Conservation (phyloP, 1,140 invertebrate species). For the Tetragonula clypearis region DNA sequence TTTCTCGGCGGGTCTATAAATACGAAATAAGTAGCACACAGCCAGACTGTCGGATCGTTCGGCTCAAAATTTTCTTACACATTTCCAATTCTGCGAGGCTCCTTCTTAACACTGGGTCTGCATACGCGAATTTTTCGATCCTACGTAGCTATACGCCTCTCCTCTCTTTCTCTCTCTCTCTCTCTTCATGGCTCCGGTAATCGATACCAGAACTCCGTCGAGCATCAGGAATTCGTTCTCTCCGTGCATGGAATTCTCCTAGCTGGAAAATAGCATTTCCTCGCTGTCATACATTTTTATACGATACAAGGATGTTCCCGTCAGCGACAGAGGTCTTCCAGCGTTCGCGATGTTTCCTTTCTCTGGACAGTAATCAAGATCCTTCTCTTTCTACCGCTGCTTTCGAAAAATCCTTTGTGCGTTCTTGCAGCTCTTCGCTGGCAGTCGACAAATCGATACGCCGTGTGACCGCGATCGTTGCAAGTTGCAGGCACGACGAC, state of each 20-base stretch:
- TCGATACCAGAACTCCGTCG: constrained; percentile 56
- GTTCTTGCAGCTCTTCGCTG: not conserved
- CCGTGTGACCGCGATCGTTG: not conserved
- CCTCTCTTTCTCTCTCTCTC: not conserved
- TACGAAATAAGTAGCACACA: not conserved
- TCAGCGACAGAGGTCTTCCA: constrained; percentile 43
- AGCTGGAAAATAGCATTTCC: constrained; percentile 52
- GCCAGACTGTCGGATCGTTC: not conserved
- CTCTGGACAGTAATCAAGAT: constrained; percentile 35
- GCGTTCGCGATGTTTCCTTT: constrained; percentile 6
- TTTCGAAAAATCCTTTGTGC: constrained; percentile 12
- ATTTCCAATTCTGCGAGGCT: constrained; percentile 34
- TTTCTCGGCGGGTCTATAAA: constrained; percentile 1
- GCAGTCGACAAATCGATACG: constrained; percentile 10
- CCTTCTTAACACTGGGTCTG: constrained; percentile 30
- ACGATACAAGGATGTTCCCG: constrained; percentile 48
- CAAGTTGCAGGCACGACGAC: not conserved
- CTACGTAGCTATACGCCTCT: not conserved
- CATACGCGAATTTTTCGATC: constrained; percentile 55
- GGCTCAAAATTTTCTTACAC: constrained; percentile 27
- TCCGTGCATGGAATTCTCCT: constrained; percentile 53
- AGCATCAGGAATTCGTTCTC: constrained; percentile 65
- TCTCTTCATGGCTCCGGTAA: constrained; percentile 11
- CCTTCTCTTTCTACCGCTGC: not conserved
- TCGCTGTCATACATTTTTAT: constrained; percentile 55